These are phyloP conservation scores for Formicarius rufipectus DNA, from an alignment of 2,113 vertebrate species.

Conservation along the genomic window DNA sequence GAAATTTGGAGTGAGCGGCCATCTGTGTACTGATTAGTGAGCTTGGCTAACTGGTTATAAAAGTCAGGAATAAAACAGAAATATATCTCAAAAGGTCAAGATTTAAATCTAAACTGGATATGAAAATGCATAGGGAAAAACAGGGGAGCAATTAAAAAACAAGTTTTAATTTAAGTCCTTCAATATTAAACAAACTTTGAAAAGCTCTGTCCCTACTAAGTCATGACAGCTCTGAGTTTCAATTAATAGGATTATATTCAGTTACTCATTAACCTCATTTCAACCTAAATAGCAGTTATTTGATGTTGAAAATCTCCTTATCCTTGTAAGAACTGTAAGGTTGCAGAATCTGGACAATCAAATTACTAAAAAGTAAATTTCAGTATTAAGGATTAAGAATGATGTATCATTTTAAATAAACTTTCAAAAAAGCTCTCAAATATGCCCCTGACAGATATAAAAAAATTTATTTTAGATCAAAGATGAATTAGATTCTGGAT, in stretches of 20 bases:
- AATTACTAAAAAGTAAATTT: background rate
- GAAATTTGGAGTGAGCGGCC: background rate
- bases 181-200: background rate
- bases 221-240: background rate
- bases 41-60: background rate
- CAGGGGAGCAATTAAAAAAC: background rate
- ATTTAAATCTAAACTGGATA: background rate
- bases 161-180: background rate
- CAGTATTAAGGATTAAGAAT: background rate
- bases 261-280: background rate
- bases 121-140: background rate
- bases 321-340: background rate
- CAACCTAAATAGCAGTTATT: background rate
- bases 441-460: background rate
- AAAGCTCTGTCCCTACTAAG: background rate
- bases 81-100: background rate
- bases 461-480: background rate
- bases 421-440: background rate
- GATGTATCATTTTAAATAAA: background rate
- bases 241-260: background rate
- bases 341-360: background rate
- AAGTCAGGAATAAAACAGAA: background rate
- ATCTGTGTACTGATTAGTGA: background rate
- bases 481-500: background rate
- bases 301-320: background rate